Evolutionary conservation across 1,140 invertebrate species (phyloP).

Genomic region (Andrena cerasifolii): DNA sequence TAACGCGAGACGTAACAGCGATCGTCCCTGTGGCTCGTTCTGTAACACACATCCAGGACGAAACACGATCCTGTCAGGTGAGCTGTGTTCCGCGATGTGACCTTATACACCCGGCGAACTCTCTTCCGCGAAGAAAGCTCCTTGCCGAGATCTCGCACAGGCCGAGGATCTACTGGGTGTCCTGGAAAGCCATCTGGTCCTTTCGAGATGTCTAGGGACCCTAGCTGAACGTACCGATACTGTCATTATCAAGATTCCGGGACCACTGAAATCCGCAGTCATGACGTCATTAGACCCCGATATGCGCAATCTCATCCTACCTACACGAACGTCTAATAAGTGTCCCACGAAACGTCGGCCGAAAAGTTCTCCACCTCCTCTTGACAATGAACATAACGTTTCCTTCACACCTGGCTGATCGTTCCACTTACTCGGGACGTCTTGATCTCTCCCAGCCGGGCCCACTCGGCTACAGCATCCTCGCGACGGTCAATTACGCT

Average conservation of each 20-base stretch:
- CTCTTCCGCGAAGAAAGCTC: constrained; percentile 48
- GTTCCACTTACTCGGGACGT: not conserved
- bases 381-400: not conserved
- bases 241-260: no score
- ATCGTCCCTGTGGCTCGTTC: constrained; percentile 6
- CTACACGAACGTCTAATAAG: no score
- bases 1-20: constrained; percentile 35
- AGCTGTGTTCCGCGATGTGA: constrained; percentile 34
- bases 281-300: no score
- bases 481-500: constrained; percentile 5
- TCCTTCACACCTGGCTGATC: not conserved
- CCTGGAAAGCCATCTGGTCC: not conserved
- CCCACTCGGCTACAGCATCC: no score
- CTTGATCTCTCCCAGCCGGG: not conserved
- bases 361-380: no score
- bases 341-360: no score
- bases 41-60: constrained; percentile 27
- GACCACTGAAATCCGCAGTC: no score
- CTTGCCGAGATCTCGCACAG: constrained; percentile 4
- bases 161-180: not conserved
- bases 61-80: constrained; percentile 56
- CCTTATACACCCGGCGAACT: constrained; percentile 40
- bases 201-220: no score
- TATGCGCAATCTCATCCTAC: no score
- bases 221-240: no score